These are phyloP conservation scores for Cirrhinus mrigala DNA, from an alignment of 2,797 vertebrate species.

Conservation along the genomic window DNA sequence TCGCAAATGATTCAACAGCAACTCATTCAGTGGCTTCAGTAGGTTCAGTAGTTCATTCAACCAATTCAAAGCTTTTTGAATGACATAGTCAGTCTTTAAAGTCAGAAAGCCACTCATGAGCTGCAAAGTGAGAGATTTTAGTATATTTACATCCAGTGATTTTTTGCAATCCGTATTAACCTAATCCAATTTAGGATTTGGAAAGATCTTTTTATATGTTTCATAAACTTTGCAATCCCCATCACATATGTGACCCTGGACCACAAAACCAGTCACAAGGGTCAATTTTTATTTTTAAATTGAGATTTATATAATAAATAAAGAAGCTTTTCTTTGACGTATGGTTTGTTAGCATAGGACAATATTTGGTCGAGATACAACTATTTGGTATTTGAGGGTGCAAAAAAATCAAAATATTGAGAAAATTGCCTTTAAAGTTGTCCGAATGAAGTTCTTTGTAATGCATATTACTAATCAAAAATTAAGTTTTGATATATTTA, in stretches of 20 bases:
- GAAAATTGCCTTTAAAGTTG: no score
- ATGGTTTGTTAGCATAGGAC: no score
- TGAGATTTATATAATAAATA: no score
- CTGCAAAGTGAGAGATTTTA: background rate
- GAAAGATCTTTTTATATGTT: background rate
- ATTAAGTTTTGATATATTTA: no score
- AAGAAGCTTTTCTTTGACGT: no score
- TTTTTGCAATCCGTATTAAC: background rate
- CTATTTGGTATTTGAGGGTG: no score
- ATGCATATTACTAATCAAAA: no score
- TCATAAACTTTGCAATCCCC: background rate
- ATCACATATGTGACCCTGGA: background rate
- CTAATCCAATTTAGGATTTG: background rate
- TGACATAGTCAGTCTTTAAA: background rate
- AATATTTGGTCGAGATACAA: no score
- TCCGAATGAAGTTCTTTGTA: no score
- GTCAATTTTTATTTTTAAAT: no score
- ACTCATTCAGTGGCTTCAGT: background rate
- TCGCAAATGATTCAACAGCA: background rate
- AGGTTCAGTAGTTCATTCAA: background rate
- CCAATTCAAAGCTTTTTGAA: background rate
- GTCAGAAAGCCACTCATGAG: background rate
- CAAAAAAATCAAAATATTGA: no score
- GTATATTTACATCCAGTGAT: background rate
- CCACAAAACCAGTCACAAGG: no score